Base-by-base conservation (phyloP, 2,113 vertebrate species). In the Callipepla californica region DNA sequence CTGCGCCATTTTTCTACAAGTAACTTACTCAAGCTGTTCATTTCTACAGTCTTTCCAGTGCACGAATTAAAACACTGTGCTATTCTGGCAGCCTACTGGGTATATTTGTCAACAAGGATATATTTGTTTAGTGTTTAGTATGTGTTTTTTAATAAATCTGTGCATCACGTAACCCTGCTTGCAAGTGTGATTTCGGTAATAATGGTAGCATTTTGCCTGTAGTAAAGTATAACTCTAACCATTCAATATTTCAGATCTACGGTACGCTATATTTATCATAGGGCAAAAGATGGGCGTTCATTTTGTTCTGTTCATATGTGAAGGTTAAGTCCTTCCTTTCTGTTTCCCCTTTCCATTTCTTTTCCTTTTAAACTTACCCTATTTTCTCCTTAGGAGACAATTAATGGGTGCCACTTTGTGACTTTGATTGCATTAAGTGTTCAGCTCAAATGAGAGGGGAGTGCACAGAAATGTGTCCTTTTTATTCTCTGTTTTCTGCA, bases 311-410 rank as follows among this genome's bases (percentile, higher is more conserved):
- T 81, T 42, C 80, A 17, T 45, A 9, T 67, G 87, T 89, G 45
- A 80, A 62, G 3, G 1, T 65, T 36, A 87, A 45, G 30, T 58
- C 47, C 12, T 81, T 0, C 0, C 13, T 89, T 92, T 61, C 47
- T 8, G 9, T 91, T 85, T 32, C 61, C 51, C 15, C 58, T 61
- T 66, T 19, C 36, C 55, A 19, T 61, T 79, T 83, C 93, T 92
- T 63, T 66, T 44, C 87, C 73, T 70, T 92, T 92, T 96, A 62
- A 94, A 96, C 89, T 92, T 94, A 80, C 94, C 90, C 86, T 89
- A 23, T 59, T 47, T 32, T 68, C 58, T 95, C 79, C 81, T 88
- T 48, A 53, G 88, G 78, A 89, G 87, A 59, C n/a, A 42, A n/a
- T 89, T 75, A 59, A 77, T 80, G 81, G 85, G 51, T 78, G 63